Evolutionary conservation across 2,797 vertebrate species (phyloP).

Genomic region (Chaunax sp.): DNA sequence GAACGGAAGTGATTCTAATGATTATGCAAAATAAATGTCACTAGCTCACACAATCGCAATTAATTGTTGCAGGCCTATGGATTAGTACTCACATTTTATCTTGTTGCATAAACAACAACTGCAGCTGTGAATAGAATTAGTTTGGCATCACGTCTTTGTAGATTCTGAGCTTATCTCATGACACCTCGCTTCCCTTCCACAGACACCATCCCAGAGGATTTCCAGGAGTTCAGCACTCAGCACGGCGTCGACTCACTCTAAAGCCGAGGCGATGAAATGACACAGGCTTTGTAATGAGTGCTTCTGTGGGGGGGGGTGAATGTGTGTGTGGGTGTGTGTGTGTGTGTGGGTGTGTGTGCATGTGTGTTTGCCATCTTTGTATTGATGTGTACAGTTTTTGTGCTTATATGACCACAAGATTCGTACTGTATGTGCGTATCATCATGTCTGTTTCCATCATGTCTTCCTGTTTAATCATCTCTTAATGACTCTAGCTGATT

Average conservation of each 20-base stretch:
- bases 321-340: background rate
- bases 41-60: too few species aligned
- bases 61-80: too few species aligned
- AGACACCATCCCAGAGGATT: conserved; percentile 98
- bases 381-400: conserved; percentile 52
- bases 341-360: conserved; percentile 2
- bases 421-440: conserved; percentile 61
- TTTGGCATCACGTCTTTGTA: conserved; percentile 6
- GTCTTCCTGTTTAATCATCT: conserved; percentile 24
- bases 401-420: conserved; percentile 45
- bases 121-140: conserved; percentile 10
- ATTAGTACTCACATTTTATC: background rate
- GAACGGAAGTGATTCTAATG: too few species aligned
- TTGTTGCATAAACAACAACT: conserved; percentile 12
- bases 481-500: conserved; percentile 22
- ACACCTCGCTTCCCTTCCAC: conserved; percentile 56
- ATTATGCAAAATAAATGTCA: too few species aligned
- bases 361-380: conserved; percentile 32
- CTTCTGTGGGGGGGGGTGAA: conserved; percentile 17
- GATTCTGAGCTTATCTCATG: conserved; percentile 29
- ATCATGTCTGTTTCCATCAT: conserved; percentile 16
- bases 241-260: conserved; percentile 87
- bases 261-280: conserved; percentile 34
- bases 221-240: conserved; percentile 96
- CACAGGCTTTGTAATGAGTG: conserved; percentile 39